Base-by-base conservation (phyloP, 2,113 vertebrate genomes). In the Myotis davidii region DNA sequence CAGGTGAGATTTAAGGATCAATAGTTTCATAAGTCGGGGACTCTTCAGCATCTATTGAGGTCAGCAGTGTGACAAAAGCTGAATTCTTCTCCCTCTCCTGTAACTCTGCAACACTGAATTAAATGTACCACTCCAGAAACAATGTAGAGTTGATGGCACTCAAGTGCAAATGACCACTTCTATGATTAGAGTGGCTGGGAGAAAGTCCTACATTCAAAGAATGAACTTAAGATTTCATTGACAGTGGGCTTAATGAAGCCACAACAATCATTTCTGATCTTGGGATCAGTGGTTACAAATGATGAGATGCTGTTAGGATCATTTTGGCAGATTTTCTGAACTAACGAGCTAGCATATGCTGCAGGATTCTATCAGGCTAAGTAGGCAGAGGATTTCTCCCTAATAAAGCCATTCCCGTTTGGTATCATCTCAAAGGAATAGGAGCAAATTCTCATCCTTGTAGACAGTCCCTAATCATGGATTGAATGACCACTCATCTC, bases 1-100 rank as follows among this genome's bases (percentile, higher is more conserved):
- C 94, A 1, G 7, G 18, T 52, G n/a, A 85, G 14, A 45, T 90
- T 92, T 95, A 90, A 96, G 48, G 23, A 91, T 85, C 70, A 72
- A 67, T 56, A 89, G 32, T 76, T 91, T 90, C 9, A 34, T 20
- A 82, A 86, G 25, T 72, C 23, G 12, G 6, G 1, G 2, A 32
- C 48, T 95, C 48, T 94, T 88, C 52, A 76, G 11, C 39, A 72
- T 82, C 67, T 73, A 83, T 45, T 50, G 45, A 92, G 52, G 39
- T 25, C 32, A 52, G 39, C 39, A 52, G 7, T 32, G 17, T 96
- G 56, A 56, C 23, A 34, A 90, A 64, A 76, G 52, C 76, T 32
- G 29, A 56, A 93, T 77, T 94, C 27, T 90, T 54, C 18, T 87
- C 17, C 5, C 5, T 77, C 9, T 32, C 20, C 29, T 20, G 88